These are phyloP conservation scores for Stratiolaelaps scimitus DNA, from an alignment of 1,140 invertebrate genomes.

Conservation along the genomic window DNA sequence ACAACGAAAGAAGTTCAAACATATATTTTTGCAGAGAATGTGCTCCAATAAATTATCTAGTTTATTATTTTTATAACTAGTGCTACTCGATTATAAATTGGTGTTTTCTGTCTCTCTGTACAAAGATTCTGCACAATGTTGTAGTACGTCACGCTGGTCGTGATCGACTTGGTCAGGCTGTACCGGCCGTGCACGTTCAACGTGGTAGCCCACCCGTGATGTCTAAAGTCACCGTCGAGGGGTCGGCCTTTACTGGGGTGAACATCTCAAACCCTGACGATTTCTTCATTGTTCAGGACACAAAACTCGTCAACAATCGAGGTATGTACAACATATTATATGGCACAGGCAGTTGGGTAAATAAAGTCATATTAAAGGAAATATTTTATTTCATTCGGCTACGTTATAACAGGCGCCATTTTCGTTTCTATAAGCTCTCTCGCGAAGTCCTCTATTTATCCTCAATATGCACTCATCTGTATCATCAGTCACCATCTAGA, in stretches of 20 bases:
- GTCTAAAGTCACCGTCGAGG: constrained; percentile 59
- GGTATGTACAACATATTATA: constrained; percentile 42
- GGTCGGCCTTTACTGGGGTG: constrained; percentile 78
- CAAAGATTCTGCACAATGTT: constrained; percentile 62
- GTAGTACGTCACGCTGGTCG: constrained; percentile 70
- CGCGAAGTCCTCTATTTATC: no score
- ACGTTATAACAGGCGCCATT: no score
- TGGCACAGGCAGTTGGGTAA: no score
- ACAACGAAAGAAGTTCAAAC: no score
- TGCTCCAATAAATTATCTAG: no score
- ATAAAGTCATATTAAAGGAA: constrained; percentile 10
- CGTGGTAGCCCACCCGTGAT: constrained; percentile 73
- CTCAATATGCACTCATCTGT: no score
- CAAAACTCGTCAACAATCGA: constrained; percentile 65
- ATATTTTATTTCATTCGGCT: constrained; percentile 7
- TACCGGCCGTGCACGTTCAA: constrained; percentile 64
- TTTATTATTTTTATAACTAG: no score
- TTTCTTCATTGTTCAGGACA: constrained; percentile 64
- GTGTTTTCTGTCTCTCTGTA: constrained; percentile 46
- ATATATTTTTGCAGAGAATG: no score
- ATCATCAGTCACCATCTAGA: no score
- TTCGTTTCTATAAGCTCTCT: no score
- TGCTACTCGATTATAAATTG: no score
- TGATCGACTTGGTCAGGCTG: constrained; percentile 62
- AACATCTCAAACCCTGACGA: constrained; percentile 72